Evolutionary conservation across 2,888 invertebrate genomes (phyloP).

Genomic region (Hypsopygia costalis): DNA sequence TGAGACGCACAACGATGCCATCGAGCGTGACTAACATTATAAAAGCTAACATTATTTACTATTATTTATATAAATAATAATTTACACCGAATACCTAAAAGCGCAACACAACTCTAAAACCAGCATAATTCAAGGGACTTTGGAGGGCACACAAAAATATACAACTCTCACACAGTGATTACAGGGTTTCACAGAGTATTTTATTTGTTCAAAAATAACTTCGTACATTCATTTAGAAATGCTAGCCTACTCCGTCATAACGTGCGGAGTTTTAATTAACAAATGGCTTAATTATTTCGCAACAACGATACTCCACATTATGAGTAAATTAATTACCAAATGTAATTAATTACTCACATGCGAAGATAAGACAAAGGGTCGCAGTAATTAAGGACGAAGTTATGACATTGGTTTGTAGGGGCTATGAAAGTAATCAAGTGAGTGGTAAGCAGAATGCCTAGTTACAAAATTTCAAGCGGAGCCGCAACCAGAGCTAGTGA

Average conservation of each 20-base stretch:
- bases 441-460: conserved; percentile 40
- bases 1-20: too few species aligned
- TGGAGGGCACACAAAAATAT: too few species aligned
- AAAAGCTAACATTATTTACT: too few species aligned
- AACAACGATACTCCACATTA: conserved; percentile 43
- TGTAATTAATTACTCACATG: conserved; percentile 62
- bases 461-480: too few species aligned
- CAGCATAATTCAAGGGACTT: too few species aligned
- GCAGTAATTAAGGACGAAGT: conserved; percentile 39
- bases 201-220: not conserved
- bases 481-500: too few species aligned
- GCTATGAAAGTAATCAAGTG: conserved; percentile 50
- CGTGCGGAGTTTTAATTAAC: conserved; percentile 41
- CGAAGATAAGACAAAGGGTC: conserved; percentile 49
- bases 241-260: conserved; percentile 8
- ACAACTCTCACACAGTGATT: too few species aligned
- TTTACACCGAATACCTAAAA: too few species aligned
- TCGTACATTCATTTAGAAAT: conserved; percentile 15
- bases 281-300: conserved; percentile 48
- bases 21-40: too few species aligned
- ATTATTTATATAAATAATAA: too few species aligned
- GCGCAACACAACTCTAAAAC: too few species aligned
- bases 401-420: conserved; percentile 32
- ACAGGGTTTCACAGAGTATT: not conserved
- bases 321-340: conserved; percentile 59